Conservation (phyloP, 2,888 invertebrate species). For the Drosophila kambysellisi region DNA sequence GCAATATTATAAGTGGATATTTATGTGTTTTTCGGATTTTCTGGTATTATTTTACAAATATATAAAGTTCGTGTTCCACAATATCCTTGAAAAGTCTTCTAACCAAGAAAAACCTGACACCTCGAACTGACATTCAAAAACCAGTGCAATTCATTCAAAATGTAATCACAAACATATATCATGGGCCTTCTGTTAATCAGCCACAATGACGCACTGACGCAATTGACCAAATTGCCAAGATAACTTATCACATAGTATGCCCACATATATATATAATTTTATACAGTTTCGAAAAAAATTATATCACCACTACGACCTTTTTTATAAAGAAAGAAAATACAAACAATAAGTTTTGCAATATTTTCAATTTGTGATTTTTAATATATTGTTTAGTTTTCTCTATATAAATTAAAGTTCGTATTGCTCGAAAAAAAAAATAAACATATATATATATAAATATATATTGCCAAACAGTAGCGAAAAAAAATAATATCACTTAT, state of each 20-base stretch:
- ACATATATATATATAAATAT: no score
- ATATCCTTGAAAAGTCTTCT: not conserved
- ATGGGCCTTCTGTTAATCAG: slow-evolving; percentile 36
- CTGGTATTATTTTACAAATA: not conserved
- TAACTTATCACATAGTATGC: slow-evolving; percentile 41
- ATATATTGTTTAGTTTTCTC: not conserved
- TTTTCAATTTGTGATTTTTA: not conserved
- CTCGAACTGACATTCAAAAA: not conserved
- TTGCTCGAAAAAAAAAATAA: not conserved
- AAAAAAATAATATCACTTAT: not conserved
- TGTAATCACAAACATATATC: slow-evolving; percentile 36
- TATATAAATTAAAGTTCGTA: not conserved
- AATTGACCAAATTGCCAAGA: slow-evolving; percentile 46
- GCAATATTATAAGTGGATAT: not conserved
- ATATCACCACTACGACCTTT: not conserved
- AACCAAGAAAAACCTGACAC: not conserved
- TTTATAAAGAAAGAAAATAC: not conserved
- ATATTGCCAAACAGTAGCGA: not conserved
- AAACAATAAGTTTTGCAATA: not conserved
- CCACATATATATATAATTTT: not conserved
- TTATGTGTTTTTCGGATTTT: not conserved
- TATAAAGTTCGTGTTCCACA: not conserved
- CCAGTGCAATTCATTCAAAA: slow-evolving; percentile 18
- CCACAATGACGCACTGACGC: slow-evolving; percentile 67
- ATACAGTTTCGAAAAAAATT: not conserved